Percentiles rank a stretch among this genome's conserved stretches.
Evolutionary conservation across 2,797 vertebrate genomes (phyloP).

Genomic region (Danio jaintianensis): DNA sequence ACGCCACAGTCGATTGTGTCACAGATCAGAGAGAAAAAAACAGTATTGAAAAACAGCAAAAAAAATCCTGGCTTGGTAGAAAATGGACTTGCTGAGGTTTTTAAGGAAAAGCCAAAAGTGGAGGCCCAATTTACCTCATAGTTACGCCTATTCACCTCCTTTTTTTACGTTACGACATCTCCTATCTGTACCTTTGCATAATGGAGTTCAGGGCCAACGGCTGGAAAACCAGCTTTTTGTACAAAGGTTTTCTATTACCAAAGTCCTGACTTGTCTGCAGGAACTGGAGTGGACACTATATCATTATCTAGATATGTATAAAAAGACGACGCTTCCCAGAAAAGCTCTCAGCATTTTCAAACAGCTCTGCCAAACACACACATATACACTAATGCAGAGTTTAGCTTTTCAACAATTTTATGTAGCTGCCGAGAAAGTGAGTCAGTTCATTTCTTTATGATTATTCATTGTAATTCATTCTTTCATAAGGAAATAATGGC

Average conservation of each 20-base stretch:
- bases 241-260: conserved; percentile 27
- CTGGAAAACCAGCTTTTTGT: conserved; percentile 15
- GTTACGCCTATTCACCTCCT: conserved; percentile 1
- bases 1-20: conserved; percentile 1
- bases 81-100: conserved; percentile 4
- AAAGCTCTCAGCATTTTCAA: conserved; percentile 37
- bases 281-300: conserved; percentile 25
- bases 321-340: conserved; percentile 34
- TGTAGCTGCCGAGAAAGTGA: conserved; percentile 18
- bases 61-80: background rate
- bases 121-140: background rate
- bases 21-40: background rate
- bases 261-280: conserved; percentile 13
- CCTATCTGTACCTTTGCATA: conserved; percentile 25
- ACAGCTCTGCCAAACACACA: background rate
- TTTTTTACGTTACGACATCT: conserved; percentile 1
- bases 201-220: conserved; percentile 3
- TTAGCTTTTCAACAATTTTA: background rate
- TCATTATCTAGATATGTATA: conserved; percentile 35
- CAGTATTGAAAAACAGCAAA: background rate
- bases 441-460: background rate
- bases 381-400: conserved; percentile 12
- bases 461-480: conserved; percentile 15
- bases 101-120: background rate
- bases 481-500: background rate